phyloP scores from a whole-genome alignment of 2,888 invertebrate genomes.

The Petrophora chlorosata region DNA sequence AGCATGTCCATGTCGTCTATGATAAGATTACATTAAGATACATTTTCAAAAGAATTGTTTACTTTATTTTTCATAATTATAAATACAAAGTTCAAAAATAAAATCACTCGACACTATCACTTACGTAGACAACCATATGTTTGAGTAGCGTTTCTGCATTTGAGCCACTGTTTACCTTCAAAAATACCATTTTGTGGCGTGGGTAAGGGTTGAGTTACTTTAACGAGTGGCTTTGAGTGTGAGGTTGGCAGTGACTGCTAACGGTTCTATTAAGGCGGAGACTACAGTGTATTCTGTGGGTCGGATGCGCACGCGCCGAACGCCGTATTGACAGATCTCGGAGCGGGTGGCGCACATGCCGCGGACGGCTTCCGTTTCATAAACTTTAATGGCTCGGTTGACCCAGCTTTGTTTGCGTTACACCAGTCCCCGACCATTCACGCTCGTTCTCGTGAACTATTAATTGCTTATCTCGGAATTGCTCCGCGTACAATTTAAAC shows the following conservation, averaged over 20 bases:
- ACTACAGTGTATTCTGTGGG: slow-evolving; percentile 18
- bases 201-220: slow-evolving; percentile 24
- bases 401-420: slow-evolving; percentile 81
- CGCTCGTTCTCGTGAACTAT: slow-evolving; percentile 70
- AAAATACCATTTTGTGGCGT: slow-evolving; percentile 30
- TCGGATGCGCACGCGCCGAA: slow-evolving; percentile 62
- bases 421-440: slow-evolving; percentile 54
- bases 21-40: too few relatives aligned
- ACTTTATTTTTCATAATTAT: too few relatives aligned
- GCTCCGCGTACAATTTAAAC: slow-evolving; percentile 17
- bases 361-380: slow-evolving; percentile 80
- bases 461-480: slow-evolving; percentile 58
- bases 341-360: slow-evolving; percentile 70
- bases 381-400: slow-evolving; percentile 81
- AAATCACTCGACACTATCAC: too few relatives aligned
- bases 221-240: too few relatives aligned
- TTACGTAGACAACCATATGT: background rate
- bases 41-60: too few relatives aligned
- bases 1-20: too few relatives aligned
- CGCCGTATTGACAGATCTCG: slow-evolving; percentile 73
- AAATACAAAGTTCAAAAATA: too few relatives aligned
- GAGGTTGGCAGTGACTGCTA: slow-evolving; percentile 9
- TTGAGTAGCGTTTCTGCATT: background rate
- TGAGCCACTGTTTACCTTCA: slow-evolving; percentile 19
- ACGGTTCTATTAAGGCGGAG: background rate